Conservation (phyloP, 2,113 vertebrate species). For the Athene noctua region DNA sequence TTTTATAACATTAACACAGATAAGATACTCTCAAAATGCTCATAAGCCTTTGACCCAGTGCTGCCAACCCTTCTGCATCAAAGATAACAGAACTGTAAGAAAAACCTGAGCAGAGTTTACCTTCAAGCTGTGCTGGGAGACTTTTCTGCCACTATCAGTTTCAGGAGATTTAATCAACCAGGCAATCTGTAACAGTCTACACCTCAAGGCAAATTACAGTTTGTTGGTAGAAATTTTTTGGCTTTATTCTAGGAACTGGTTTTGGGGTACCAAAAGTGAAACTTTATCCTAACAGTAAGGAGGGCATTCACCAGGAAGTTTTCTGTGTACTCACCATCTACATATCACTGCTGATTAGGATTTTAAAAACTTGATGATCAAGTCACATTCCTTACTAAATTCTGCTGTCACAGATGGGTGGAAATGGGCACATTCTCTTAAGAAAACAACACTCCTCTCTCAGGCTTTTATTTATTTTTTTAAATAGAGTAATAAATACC, state of each 20-base stretch:
- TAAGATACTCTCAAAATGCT: background rate
- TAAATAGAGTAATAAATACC: background rate
- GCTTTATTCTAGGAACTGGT: background rate
- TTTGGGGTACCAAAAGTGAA: background rate
- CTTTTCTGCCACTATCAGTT: background rate
- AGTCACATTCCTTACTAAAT: background rate
- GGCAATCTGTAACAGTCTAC: background rate
- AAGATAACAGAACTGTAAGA: background rate
- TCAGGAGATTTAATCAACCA: background rate
- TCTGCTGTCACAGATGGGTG: background rate
- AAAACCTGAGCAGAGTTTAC: background rate
- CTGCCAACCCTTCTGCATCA: background rate
- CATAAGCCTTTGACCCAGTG: background rate
- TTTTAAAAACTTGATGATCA: background rate
- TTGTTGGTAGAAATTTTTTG: background rate
- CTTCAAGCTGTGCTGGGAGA: background rate
- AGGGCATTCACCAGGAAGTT: background rate
- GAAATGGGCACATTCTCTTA: background rate
- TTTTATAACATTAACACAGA: background rate
- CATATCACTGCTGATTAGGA: background rate
- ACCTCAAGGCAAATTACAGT: background rate
- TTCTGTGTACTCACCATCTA: background rate
- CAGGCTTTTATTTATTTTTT: background rate
- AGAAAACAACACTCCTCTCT: background rate
- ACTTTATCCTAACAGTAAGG: background rate